These are phyloP conservation scores for Dryoscopus gambensis DNA, from an alignment of 2,113 vertebrate genomes.

Conservation along the genomic window DNA sequence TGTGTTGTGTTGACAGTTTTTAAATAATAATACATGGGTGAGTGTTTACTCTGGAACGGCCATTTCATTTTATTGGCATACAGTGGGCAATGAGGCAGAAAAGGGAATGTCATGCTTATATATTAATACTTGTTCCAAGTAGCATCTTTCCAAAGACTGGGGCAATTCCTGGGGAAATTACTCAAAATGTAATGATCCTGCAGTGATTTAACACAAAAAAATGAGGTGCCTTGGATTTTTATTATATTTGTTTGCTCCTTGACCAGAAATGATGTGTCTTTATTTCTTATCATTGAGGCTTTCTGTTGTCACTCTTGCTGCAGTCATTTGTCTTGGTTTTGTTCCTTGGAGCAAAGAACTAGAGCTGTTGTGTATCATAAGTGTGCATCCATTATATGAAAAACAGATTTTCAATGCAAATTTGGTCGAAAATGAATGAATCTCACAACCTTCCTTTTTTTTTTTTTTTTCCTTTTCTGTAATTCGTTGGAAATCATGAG, in stretches of 20 bases:
- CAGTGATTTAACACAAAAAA: background rate
- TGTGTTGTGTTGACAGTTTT: background rate
- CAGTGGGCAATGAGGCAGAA: background rate
- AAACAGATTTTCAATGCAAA: background rate
- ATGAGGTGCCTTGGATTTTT: background rate
- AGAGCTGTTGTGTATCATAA: background rate
- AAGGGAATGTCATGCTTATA: background rate
- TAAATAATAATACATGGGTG: background rate
- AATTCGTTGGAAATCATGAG: background rate
- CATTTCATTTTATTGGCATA: background rate
- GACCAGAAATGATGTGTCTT: background rate
- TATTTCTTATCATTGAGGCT: background rate
- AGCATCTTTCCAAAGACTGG: background rate
- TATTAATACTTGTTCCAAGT: background rate
- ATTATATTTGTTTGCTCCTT: background rate
- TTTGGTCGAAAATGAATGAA: background rate
- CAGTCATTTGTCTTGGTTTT: background rate
- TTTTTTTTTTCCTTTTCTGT: too few relatives aligned
- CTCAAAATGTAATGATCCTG: background rate
- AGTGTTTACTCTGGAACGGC: background rate
- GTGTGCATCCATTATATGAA: background rate
- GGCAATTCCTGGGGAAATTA: background rate
- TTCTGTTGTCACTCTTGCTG: background rate
- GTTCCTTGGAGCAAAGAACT: background rate
- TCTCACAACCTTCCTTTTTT: background rate